phyloP scores from a whole-genome alignment of 2,888 invertebrate species.

The Torymus auratus region DNA sequence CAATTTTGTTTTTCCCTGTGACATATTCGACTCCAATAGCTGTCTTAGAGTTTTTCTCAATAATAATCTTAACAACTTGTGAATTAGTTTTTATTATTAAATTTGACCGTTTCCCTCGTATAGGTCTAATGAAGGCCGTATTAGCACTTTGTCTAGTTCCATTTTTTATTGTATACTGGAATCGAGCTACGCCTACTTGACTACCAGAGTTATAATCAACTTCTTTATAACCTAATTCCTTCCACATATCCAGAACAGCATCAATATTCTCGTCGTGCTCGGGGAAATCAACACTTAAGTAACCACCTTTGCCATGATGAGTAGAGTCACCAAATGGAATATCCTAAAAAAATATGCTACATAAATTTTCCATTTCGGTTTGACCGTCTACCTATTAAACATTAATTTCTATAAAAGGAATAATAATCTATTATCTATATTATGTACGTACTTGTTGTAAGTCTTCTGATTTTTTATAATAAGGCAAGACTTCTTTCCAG shows the following conservation, averaged over 20 bases:
- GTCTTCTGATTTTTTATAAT: slow-evolving; percentile 43
- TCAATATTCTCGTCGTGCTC: slow-evolving; percentile 11
- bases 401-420: too few species aligned
- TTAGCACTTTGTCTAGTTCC: slow-evolving; percentile 46
- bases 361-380: too few species aligned
- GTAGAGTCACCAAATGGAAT: not conserved
- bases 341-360: not conserved
- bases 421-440: too few species aligned
- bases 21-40: slow-evolving; percentile 45
- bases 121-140: slow-evolving; percentile 44
- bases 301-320: slow-evolving; percentile 23
- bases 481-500: slow-evolving; percentile 35
- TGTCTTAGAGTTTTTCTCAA: slow-evolving; percentile 21
- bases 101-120: slow-evolving; percentile 59
- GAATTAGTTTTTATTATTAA: slow-evolving; percentile 26
- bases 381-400: too few species aligned
- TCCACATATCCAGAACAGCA: slow-evolving; percentile 13
- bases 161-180: slow-evolving; percentile 24
- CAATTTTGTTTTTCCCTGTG: not conserved
- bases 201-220: slow-evolving; percentile 31
- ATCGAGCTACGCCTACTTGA: slow-evolving; percentile 9
- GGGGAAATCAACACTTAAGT: slow-evolving; percentile 10
- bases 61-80: slow-evolving; percentile 23
- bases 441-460: slow-evolving; percentile 8
- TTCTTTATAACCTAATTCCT: slow-evolving; percentile 35